Conservation (phyloP, 2,113 vertebrate species). For the Ceyx melanurus region DNA sequence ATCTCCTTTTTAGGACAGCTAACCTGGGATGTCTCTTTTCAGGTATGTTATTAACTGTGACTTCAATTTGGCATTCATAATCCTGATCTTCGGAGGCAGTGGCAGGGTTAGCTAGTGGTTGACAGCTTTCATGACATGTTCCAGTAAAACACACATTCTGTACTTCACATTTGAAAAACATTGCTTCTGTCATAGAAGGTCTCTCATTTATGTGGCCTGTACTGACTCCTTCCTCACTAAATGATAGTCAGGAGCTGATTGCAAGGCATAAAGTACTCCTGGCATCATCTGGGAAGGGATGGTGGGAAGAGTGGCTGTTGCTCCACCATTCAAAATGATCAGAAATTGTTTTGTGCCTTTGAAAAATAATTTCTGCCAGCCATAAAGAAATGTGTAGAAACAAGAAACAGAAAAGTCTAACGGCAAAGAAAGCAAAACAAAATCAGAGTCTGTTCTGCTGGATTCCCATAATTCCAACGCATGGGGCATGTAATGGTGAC, state of each 20-base stretch:
- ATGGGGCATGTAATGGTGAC: fast-evolving
- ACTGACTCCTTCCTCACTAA: background rate
- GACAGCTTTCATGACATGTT: background rate
- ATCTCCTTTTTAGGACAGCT: background rate
- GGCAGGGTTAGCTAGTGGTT: background rate
- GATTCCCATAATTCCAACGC: background rate
- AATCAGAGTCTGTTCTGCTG: background rate
- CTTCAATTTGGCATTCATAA: background rate
- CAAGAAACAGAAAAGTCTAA: background rate
- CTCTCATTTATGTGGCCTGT: background rate
- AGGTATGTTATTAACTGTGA: background rate
- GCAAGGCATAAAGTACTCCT: background rate
- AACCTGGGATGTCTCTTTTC: background rate
- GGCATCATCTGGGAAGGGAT: background rate
- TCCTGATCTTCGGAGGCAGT: background rate
- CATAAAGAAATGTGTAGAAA: background rate
- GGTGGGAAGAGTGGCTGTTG: background rate
- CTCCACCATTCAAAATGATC: background rate
- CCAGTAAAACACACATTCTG: background rate
- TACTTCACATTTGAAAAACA: background rate
- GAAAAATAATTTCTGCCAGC: background rate
- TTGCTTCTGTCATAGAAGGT: background rate
- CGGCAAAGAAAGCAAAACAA: background rate
- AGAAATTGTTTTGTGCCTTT: background rate
- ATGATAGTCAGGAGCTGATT: background rate